Percentiles rank a stretch among this genome's conserved stretches.
Conservation (phyloP, 2,797 vertebrate genomes). For the Pseudotriccus pelzelni region DNA sequence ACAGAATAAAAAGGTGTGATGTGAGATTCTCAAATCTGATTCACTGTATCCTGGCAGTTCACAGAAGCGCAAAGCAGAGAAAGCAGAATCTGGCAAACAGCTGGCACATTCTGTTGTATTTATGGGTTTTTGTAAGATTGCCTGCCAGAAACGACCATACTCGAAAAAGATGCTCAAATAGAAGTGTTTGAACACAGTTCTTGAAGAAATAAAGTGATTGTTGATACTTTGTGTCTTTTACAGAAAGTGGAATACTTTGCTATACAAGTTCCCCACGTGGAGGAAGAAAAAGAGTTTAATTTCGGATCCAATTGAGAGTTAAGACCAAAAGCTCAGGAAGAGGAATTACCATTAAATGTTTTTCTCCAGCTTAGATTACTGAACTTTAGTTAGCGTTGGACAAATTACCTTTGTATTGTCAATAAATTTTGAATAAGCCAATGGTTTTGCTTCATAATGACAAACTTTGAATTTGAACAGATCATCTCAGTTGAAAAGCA, state of each 20-base stretch:
- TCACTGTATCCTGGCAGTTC: background rate
- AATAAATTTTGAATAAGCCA: background rate
- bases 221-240: background rate
- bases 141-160: conserved; percentile 14
- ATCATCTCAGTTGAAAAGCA: background rate
- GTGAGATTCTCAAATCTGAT: background rate
- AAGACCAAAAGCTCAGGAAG: background rate
- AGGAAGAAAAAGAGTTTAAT: background rate
- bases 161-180: background rate
- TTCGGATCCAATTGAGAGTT: background rate
- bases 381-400: background rate
- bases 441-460: background rate
- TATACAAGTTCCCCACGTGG: background rate
- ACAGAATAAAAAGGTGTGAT: conserved; percentile 2
- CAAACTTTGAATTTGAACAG: background rate
- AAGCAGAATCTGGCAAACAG: conserved; percentile 13
- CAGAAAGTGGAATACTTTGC: background rate
- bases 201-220: background rate
- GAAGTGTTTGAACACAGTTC: background rate
- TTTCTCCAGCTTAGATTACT: background rate
- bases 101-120: background rate
- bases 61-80: background rate
- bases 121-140: conserved; percentile 4
- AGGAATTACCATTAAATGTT: background rate
- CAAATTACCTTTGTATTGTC: background rate